Evolutionary conservation across 2,797 vertebrate species (phyloP).

Genomic region (Gymnothorax reevesii): DNA sequence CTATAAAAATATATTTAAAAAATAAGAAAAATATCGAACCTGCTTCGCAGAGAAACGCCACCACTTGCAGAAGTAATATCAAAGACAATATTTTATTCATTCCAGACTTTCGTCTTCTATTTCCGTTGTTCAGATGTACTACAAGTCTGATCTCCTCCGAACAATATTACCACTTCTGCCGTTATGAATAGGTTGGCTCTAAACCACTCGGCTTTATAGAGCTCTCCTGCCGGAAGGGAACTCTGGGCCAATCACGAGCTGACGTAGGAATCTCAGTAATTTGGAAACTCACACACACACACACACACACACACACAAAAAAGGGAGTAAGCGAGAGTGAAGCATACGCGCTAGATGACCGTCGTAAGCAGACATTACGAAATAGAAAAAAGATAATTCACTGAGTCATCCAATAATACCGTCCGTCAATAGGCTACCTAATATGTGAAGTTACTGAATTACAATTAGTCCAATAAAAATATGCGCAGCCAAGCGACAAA

Average conservation of each 20-base stretch:
- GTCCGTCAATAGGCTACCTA: too few species aligned
- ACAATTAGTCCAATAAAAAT: too few species aligned
- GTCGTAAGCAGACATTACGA: background rate
- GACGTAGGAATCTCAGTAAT: background rate
- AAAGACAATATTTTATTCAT: slow-evolving; percentile 22
- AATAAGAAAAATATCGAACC: slow-evolving; percentile 25
- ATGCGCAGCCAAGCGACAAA: too few species aligned
- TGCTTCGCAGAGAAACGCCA: slow-evolving; percentile 23
- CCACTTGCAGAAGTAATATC: slow-evolving; percentile 21
- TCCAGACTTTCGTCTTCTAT: background rate
- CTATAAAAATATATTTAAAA: background rate
- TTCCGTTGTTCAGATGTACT: background rate
- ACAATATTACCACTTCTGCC: background rate
- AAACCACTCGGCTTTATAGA: background rate
- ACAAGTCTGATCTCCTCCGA: background rate
- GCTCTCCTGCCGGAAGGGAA: background rate
- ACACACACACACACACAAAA: background rate
- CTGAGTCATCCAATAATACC: too few species aligned
- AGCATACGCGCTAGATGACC: too few species aligned
- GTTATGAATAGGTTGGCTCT: background rate
- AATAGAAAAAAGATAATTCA: background rate
- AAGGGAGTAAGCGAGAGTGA: too few species aligned
- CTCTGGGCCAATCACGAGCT: slow-evolving; percentile 1
- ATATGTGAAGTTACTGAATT: background rate
- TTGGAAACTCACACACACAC: background rate